Percentiles rank a stretch among this genome's conserved stretches.
Evolutionary conservation across 2,888 invertebrate species (phyloP).

Genomic region (Stenichneumon culpator): DNA sequence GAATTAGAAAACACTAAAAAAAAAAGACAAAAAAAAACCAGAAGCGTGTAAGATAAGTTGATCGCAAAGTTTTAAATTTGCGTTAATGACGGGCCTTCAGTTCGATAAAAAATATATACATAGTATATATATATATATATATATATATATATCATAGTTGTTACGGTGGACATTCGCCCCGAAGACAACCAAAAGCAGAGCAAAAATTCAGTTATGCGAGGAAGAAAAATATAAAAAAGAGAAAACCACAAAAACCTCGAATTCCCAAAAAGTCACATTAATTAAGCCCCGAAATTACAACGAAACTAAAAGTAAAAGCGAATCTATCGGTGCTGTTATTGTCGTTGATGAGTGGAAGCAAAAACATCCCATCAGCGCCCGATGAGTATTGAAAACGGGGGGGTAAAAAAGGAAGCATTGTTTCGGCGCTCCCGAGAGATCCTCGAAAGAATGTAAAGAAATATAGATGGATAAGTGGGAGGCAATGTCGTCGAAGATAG

Average conservation of each 20-base stretch:
- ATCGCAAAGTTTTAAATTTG: too few relatives aligned
- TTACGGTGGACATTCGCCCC: background rate
- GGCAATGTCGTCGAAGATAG: slow-evolving; percentile 37
- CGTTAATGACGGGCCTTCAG: too few relatives aligned
- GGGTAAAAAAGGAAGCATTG: background rate
- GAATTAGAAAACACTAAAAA: background rate
- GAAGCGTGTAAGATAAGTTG: background rate
- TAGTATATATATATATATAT: too few relatives aligned
- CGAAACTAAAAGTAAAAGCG: slow-evolving; percentile 3
- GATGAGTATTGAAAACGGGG: background rate
- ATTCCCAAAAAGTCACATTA: slow-evolving; percentile 1
- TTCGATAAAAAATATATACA: too few relatives aligned
- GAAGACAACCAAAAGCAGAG: background rate
- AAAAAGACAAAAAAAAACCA: background rate
- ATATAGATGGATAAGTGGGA: slow-evolving; percentile 47
- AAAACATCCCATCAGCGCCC: slow-evolving; percentile 2
- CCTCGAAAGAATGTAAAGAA: slow-evolving; percentile 25
- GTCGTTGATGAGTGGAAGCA: background rate
- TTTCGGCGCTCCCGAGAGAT: slow-evolving; percentile 14
- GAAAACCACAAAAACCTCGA: background rate
- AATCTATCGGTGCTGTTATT: background rate
- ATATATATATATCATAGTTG: too few relatives aligned
- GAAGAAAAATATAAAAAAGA: slow-evolving; percentile 17
- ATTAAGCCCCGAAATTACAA: background rate
- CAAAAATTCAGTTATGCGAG: background rate